Evolutionary conservation across 2,113 vertebrate genomes (phyloP).

Genomic region (Lutjanus erythropterus): DNA sequence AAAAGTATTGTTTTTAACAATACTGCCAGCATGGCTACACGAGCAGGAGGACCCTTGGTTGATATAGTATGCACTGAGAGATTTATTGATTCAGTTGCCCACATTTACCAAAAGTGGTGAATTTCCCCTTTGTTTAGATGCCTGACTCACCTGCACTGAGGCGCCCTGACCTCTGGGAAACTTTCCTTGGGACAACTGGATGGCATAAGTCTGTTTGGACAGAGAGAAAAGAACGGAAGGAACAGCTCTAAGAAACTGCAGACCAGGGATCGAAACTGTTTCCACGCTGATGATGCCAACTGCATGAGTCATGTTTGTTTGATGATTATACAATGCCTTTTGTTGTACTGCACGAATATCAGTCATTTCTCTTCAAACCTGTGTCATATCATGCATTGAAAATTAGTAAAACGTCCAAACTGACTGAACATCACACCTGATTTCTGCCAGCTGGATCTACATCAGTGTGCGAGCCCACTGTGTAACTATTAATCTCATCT

Average conservation of each 20-base stretch:
- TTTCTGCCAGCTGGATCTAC: not conserved
- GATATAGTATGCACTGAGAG: no score
- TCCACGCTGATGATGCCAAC: constrained; percentile 81
- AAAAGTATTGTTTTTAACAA: no score
- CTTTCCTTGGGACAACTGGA: constrained; percentile 88
- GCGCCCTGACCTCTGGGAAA: constrained; percentile 90
- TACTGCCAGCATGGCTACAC: no score
- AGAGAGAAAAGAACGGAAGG: constrained; percentile 83
- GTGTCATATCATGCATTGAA: constrained; percentile 4
- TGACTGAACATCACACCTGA: not conserved
- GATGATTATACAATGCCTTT: constrained; percentile 3
- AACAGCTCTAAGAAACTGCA: constrained; percentile 85
- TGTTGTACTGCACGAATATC: constrained; percentile 24
- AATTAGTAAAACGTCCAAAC: not conserved
- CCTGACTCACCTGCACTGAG: constrained; percentile 90
- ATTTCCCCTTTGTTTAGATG: no score
- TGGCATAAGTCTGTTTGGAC: constrained; percentile 87
- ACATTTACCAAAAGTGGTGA: no score
- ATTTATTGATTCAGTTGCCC: no score
- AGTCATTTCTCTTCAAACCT: not conserved
- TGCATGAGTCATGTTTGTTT: constrained; percentile 42
- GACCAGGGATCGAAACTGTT: constrained; percentile 82
- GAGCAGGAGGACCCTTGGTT: no score
- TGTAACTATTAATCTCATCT: not conserved
- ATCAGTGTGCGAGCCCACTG: not conserved